Evolutionary conservation across 2,888 invertebrate species (phyloP).

Genomic region (Achlya flavicornis): DNA sequence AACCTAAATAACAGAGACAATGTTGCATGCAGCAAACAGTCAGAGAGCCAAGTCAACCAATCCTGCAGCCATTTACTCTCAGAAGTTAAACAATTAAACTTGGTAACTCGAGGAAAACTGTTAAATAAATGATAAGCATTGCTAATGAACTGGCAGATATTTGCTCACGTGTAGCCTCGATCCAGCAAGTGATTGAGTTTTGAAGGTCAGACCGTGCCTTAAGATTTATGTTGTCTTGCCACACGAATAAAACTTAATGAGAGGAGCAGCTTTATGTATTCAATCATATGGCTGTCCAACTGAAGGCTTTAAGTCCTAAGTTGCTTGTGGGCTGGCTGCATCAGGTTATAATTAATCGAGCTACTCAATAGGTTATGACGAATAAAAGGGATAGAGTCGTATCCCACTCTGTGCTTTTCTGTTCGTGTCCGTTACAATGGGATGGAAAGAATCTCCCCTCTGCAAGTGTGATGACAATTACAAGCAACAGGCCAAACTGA

Average conservation of each 20-base stretch:
- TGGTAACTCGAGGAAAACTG: conserved; percentile 2
- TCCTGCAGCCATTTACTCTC: background rate
- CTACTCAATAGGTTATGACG: too few species aligned
- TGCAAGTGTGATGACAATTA: too few species aligned
- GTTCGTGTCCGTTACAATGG: too few species aligned
- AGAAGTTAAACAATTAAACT: background rate
- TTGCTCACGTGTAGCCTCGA: conserved; percentile 11
- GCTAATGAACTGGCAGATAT: conserved; percentile 11
- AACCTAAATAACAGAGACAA: background rate
- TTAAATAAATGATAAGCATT: conserved; percentile 8
- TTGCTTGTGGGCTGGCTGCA: too few species aligned
- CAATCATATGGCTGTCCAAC: too few species aligned
- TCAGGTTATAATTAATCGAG: too few species aligned
- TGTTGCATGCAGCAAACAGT: background rate
- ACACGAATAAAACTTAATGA: background rate
- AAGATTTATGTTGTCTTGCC: background rate
- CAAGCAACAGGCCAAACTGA: too few species aligned
- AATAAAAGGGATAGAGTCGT: too few species aligned
- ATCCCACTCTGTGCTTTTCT: too few species aligned
- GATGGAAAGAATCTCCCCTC: too few species aligned
- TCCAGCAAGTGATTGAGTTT: background rate
- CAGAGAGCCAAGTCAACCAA: background rate
- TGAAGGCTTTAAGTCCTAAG: too few species aligned
- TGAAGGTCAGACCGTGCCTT: background rate
- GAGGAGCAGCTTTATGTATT: too few species aligned